Base-by-base conservation (phyloP, 2,888 invertebrate genomes). In the Spodoptera exigua region DNA sequence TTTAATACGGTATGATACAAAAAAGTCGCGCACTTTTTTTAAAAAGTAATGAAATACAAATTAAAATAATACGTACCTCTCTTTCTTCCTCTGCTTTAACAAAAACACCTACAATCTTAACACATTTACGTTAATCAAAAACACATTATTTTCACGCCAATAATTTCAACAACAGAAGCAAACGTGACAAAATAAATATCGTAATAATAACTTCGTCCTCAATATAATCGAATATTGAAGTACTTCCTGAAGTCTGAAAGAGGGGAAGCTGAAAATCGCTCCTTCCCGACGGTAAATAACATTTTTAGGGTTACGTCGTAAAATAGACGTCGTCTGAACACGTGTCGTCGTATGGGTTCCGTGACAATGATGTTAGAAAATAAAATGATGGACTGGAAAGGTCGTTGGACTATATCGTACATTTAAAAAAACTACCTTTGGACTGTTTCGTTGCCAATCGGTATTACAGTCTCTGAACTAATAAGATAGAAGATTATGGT, bases 241-340 rank as follows among this genome's bases (percentile, higher is more conserved):
- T 75, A 81, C 82, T 79, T 80, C 74, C 78, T 74, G 67, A 35
- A 77, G 73, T 76, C 61, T 61, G 60, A 53, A 56, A 58, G 58
- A 78, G 76, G 78, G 81, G 80, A 79, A 82, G 78, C 79, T 83
- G 82, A 81, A 84, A 88, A 87, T 87, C 85, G 85, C 75, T 83
- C 81, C 81, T 84, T 84, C 83, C 84, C 79, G 79, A 79, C 84
- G 81, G 85, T 86, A 87, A 88, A 88, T 87, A 88, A 87, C 84
- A 78, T 88, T 86, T 69, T 88, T 86, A 85, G 82, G 82, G 81
- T 70, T 76, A 75, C 76, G 74, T 72, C 81, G 83, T 85, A 84
- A 86, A 86, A 87, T 77, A 86, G 86, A 82, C 82, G 82, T 80
- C 83, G 81, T 79, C 66, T 68, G 79, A 80, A 83, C 83, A 84